Base-by-base conservation (phyloP, 1,140 invertebrate species). In the Drosophila navojoa region DNA sequence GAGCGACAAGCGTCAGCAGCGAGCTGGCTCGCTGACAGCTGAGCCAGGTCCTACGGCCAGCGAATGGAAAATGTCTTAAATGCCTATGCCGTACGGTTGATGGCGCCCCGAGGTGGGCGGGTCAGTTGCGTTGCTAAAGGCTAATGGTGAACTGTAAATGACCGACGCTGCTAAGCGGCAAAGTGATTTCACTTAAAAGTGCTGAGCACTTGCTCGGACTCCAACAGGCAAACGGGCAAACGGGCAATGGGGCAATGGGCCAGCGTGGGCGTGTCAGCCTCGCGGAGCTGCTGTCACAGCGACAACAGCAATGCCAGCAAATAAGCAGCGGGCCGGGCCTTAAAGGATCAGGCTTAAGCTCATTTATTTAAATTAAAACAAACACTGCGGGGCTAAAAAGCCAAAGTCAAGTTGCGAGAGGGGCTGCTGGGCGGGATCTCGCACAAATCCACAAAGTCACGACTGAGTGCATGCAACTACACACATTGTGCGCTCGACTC, bases 291-390 rank as follows among this genome's bases (percentile, higher is more conserved):
- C 13, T 19, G 29, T 38, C 16, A 32, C 22, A 32, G 38, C 53
- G 35, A 15, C 64, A 61, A 66, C 42, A 50, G 54, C 27, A 29
- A 52, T 4, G 35, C 55, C 63, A 74, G 81, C 73, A 81, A 73
- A 76, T 49, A 54, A 45, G 49, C 58, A 59, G 52, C 22, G 47
- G 44, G 5, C 71, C 29, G 44, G 70, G 84, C 84, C 85, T 89
- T 89, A 85, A 84, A 81, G 80, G 85, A 85, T 89, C 80, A 90
- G 74, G 79, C 87, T 90, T 90, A 90, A 90, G 86, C 86, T 90
- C 87, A 90, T 90, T 90, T 90, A 90, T 90, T 90, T 90, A 90
- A 90, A 90, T 90, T 90, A 90, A 90, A 90, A 87, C 81, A 90
- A 90, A 90, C 87, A 90, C 87, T 87, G 81, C 79, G 76, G 79